A percentile compares a stretch with the other conserved stretches of the same genome.
These are phyloP conservation scores for Lacanobia wlatinum DNA, from an alignment of 2,888 invertebrate genomes.

Conservation along the genomic window DNA sequence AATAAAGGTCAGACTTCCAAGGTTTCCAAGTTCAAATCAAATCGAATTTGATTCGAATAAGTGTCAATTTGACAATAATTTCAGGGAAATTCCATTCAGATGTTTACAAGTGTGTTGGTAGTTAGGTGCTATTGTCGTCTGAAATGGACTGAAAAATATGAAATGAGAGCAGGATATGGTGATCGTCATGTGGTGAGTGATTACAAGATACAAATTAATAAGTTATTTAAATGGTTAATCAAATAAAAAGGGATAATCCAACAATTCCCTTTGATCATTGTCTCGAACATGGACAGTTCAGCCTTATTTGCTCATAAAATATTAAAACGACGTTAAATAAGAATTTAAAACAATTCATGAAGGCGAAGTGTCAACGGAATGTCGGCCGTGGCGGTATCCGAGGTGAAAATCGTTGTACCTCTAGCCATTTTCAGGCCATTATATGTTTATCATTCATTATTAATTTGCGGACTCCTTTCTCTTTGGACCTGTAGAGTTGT, in stretches of 20 bases:
- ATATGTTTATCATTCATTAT: conserved; percentile 43
- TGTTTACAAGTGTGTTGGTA: not conserved
- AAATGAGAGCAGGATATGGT: not conserved
- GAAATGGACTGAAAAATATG: not conserved
- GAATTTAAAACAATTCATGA: conserved; percentile 48
- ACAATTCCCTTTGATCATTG: conserved; percentile 31
- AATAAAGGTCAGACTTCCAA: not conserved
- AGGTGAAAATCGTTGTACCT: conserved; percentile 39
- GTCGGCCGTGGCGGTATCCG: conserved; percentile 35
- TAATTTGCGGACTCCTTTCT: conserved; percentile 38
- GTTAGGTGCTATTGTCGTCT: not conserved
- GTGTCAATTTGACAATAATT: conserved; percentile 10
- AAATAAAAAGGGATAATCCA: conserved; percentile 25
- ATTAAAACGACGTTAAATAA: conserved; percentile 49
- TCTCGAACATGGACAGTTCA: not conserved
- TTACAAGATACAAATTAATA: not conserved
- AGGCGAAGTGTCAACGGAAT: conserved; percentile 55
- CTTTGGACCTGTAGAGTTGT: conserved; percentile 11
- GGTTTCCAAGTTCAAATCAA: not conserved
- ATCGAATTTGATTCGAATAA: not conserved
- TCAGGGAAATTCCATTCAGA: not conserved
- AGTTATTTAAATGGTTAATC: conserved; percentile 15
- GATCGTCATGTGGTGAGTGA: not conserved
- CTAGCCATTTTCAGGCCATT: conserved; percentile 37
- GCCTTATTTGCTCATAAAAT: conserved; percentile 24